Percentiles rank a stretch among this genome's conserved stretches.
Conservation (phyloP, 1,140 invertebrate species). For the Lasioglossum albipes region DNA sequence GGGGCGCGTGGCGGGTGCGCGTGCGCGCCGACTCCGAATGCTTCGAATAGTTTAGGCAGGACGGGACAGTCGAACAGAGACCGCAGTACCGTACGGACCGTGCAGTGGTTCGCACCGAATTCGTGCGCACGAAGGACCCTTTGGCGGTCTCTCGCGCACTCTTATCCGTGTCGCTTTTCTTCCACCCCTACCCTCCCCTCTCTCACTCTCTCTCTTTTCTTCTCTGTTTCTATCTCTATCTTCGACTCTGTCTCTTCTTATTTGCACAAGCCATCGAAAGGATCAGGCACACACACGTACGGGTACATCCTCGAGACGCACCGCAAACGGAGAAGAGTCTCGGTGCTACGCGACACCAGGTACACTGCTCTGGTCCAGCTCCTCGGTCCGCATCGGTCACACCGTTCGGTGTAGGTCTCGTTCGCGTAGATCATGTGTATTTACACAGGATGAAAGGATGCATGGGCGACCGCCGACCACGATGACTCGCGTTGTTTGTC, state of each 20-base stretch:
- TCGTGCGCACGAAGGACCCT: slow-evolving; percentile 38
- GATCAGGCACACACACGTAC: neutral
- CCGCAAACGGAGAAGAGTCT: neutral
- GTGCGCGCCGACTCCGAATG: slow-evolving; percentile 8
- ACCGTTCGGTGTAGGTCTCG: too few species aligned
- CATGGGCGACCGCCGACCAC: too few species aligned
- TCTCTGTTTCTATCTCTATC: slow-evolving; percentile 1
- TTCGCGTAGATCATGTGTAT: too few species aligned
- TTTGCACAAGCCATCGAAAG: neutral
- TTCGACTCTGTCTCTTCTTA: neutral
- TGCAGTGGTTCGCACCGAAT: slow-evolving; percentile 47
- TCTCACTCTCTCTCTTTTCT: slow-evolving; percentile 14
- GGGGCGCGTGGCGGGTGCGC: slow-evolving; percentile 1
- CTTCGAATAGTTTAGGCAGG: slow-evolving; percentile 15
- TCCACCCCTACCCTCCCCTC: neutral
- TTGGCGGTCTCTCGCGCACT: slow-evolving; percentile 5
- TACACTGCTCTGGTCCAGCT: too few species aligned
- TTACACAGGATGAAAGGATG: too few species aligned
- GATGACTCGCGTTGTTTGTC: too few species aligned
- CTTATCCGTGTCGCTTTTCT: slow-evolving; percentile 2
- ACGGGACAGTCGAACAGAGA: slow-evolving; percentile 61
- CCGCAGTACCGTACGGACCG: slow-evolving; percentile 56
- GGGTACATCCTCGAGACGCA: neutral
- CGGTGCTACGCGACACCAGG: neutral
- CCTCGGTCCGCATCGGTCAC: too few species aligned